Conservation (phyloP, 2,113 vertebrate genomes). For the Marmota monax region DNA sequence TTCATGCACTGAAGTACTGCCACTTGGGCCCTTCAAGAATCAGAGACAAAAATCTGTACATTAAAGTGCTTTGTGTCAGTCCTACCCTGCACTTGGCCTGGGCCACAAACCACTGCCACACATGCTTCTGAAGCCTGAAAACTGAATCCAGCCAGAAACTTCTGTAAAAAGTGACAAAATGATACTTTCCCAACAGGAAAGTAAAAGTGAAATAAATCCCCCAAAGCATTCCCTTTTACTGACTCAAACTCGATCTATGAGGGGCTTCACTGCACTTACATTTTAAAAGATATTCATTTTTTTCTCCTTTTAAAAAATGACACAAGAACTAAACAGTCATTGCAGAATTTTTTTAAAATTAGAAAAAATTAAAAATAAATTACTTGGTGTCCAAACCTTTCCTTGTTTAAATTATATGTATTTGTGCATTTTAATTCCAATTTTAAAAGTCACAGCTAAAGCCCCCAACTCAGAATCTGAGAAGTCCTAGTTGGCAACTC, state of each 20-base stretch:
- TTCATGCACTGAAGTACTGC: not conserved
- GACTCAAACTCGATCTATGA: conserved; percentile 15
- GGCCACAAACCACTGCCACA: not conserved
- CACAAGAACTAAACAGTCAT: not conserved
- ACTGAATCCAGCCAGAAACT: conserved; percentile 18
- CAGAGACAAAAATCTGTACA: not conserved
- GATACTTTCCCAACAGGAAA: not conserved
- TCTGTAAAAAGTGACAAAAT: not conserved
- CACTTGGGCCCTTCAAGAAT: not conserved
- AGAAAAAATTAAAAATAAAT: conserved; percentile 26
- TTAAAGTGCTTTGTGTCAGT: not conserved
- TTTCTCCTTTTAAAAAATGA: conserved; percentile 24
- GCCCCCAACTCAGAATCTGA: not conserved
- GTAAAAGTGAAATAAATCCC: not conserved
- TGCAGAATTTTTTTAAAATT: conserved; percentile 25
- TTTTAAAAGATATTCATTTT: conserved; percentile 14
- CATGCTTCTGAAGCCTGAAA: not conserved
- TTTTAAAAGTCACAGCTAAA: conserved; percentile 34
- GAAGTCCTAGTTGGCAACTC: not conserved
- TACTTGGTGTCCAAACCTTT: not conserved
- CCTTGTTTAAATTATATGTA: not conserved
- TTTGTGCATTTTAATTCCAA: not conserved
- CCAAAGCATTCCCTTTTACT: not conserved
- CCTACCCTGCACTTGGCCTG: not conserved
- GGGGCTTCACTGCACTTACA: not conserved